Base-by-base conservation (phyloP, 2,797 vertebrate species). In the Poeciliopsis gracilis region DNA sequence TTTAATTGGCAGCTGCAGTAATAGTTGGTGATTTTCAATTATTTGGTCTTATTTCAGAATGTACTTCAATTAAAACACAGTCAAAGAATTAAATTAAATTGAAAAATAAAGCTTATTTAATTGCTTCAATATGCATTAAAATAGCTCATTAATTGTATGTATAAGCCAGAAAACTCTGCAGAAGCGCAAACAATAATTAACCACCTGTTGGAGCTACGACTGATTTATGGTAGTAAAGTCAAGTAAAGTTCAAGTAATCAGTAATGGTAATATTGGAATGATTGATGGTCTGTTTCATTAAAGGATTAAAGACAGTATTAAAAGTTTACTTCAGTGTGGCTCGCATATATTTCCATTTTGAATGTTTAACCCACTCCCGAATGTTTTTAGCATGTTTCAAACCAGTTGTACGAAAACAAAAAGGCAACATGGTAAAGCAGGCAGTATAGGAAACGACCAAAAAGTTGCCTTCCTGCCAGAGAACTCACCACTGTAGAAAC, bases 401-500 rank as follows among this genome's bases (percentile, higher is more conserved):
- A 8, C 2, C 41, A 70, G 13, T 28, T 28, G 46, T 46, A n/a
- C 38, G 76, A 43, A 66, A 49, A 3, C 2, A 20, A 20, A 72
- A 49, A 36, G 33, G 66, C 15, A 49, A 76, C 67, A 78, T 69
- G 45, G 61, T 28, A 67, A 7, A 55, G 75, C 75, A 79, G 81
- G 63, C 63, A 51, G 33, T 53, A n/a, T 53, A n/a, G 71, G 79
- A 82, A 86, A 3, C 63, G n/a, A 53, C 18, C 15, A 18, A 53
- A 72, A 73, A 53, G 61, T 77, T 28, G 36, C 55, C 43, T 23
- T 59, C 2, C 3, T 23, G 47, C 8, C 33, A 75, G 33, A 66
- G 46, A 81, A 95, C 97, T 98, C 96, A 99, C 98, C 98, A 70
- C 96, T 96, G 94, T 97, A 98, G 93, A 98, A 99, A 77, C 97